Conservation (phyloP, 2,888 invertebrate species). For the Leuctra nigra region DNA sequence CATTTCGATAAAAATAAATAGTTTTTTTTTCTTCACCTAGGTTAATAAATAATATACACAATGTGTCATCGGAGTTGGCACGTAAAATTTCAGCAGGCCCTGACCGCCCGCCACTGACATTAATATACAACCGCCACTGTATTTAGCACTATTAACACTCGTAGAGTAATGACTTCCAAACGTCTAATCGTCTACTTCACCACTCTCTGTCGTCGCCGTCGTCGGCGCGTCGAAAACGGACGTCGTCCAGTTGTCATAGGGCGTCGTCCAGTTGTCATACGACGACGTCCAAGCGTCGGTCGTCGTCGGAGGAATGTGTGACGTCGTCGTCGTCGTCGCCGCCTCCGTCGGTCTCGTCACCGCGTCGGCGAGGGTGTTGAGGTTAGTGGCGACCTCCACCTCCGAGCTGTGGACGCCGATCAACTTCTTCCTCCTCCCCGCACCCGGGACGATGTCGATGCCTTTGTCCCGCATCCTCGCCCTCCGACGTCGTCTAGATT, state of each 20-base stretch:
- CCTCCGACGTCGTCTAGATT: slow-evolving; percentile 16
- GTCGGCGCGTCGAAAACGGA: background rate
- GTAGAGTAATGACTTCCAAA: no score
- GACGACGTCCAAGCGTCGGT: background rate
- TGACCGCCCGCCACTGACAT: no score
- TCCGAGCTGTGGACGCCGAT: background rate
- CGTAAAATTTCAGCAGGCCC: no score
- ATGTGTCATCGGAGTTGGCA: no score
- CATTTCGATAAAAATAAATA: slow-evolving; percentile 10
- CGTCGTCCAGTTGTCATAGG: background rate
- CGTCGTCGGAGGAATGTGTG: slow-evolving; percentile 2
- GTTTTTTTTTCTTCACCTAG: no score
- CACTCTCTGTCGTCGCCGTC: background rate
- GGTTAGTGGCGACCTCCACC: slow-evolving; percentile 1
- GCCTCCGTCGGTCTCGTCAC: slow-evolving; percentile 30
- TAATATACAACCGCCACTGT: no score
- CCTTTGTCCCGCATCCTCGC: slow-evolving; percentile 1
- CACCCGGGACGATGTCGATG: background rate
- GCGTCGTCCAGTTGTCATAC: background rate
- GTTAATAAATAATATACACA: slow-evolving; percentile 5
- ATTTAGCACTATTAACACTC: no score
- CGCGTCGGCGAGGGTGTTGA: slow-evolving; percentile 4
- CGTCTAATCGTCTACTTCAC: background rate
- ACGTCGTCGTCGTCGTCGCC: background rate
- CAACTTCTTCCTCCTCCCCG: slow-evolving; percentile 8